Evolutionary conservation across 2,797 vertebrate genomes (phyloP), one percentile per base, ranked within the genome.

Genomic region (Taenioides sp.): DNA sequence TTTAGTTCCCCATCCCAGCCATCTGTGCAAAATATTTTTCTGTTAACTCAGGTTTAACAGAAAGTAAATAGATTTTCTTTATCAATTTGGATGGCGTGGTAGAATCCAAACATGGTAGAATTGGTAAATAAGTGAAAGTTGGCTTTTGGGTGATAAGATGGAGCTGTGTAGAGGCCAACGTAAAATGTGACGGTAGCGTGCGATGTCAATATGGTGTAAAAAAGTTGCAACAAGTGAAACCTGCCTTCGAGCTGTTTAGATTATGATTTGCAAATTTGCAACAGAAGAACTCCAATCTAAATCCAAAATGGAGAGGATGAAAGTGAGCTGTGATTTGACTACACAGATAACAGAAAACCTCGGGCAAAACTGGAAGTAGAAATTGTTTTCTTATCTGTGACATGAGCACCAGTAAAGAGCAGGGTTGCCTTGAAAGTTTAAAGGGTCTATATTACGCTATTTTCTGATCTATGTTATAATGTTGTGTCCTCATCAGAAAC

Each of bases 61-160:
- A 75, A 80, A 86, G 75, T 72, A 57, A 34, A 74, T 80, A 7
- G 60, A 47, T 76, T 60, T 0, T 50, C 50, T 67, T 70, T 16
- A 50, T 47, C 40, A 37, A 55, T 57, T 27, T 70, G 78, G 64
- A 65, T 74, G 72, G 72, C 72, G 22, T 47, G 62, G 69, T 77
- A 80, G 70, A 66, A 75, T 65, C 22, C 60, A 69, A 70, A 71
- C 20, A n/a, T n/a, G n/a, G n/a, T 20, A 79, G 67, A 69, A 74
- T n/a, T n/a, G 68, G 78, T 82, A 74, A 85, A 84, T 71, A 83
- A 79, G 65, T 72, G 14, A 65, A 58, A 73, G 16, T 25, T 40
- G 67, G 74, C 76, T 80, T 71, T 77, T n/a, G 17, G 27, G 70
- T 43, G 74, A 81, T 86, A 86, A 83, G 63, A 85, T 74, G 72